Evolutionary conservation across 2,797 vertebrate species (phyloP), one percentile per base, ranked within the genome.

Genomic region (Galaxias olidus): DNA sequence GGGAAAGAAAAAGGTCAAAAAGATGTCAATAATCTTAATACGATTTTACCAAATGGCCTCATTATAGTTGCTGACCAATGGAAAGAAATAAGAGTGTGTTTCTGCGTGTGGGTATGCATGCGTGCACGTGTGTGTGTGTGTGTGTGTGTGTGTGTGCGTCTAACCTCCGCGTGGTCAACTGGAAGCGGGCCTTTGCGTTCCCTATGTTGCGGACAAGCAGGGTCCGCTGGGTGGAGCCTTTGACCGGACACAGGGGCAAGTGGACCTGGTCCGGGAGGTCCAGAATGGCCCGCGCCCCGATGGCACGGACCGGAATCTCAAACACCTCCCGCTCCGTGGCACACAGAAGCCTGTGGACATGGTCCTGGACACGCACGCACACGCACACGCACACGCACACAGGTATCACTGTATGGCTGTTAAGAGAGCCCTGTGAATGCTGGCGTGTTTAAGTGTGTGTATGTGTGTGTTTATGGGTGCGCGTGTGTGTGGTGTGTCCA

Each of bases 251-350:
- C 9, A 72, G 1, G 0, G 91, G 91, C 75, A 98, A 93, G 77
- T 87, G 75, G 66, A 97, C 56, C 53, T 93, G 79, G 48, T 95
- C 93, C 0, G 91, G 93, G 75, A 98, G 94, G 73, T 97, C 94
- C 47, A 98, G 81, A 68, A 96, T 80, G 62, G 92, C 95, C 8
- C 46, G 12, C 11, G 12, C 19, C 7, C 95, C 96, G 17, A 95
- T 89, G 0, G 94, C 94, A 51, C 79, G 84, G 61, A 98, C 73
- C 0, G 94, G 94, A 53, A 98, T 90, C 63, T 94, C 76, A 51
- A 98, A 97, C 63, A 90, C 90, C 63, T 96, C 96, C 73, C 92
- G 90, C 66, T 96, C 94, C 0, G 95, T 98, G 61, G 93, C 80
- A 73, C 88, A 97, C 49, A 92, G 76, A 71, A 98, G 62, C 48